These are phyloP conservation scores for Scaptomyza montana DNA, from an alignment of 1,140 invertebrate species.

Conservation along the genomic window DNA sequence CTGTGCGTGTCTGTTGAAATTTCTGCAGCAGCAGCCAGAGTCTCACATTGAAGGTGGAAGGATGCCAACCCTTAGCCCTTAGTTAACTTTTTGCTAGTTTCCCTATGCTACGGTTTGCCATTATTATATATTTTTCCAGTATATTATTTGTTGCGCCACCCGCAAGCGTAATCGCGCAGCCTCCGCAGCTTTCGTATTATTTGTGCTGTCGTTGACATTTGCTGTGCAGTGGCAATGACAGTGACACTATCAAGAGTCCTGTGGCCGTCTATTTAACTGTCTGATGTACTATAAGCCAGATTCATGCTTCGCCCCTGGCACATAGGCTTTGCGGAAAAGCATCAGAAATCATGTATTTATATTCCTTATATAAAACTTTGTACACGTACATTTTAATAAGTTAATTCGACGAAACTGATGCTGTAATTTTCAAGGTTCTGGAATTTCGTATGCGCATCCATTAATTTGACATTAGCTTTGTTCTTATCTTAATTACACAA, in stretches of 20 bases:
- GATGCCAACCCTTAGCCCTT: slow-evolving; percentile 46
- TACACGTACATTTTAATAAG: slow-evolving; percentile 48
- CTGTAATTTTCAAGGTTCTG: slow-evolving; percentile 41
- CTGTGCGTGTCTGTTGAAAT: slow-evolving; percentile 26
- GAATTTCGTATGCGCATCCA: slow-evolving; percentile 43
- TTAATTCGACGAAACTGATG: slow-evolving; percentile 32
- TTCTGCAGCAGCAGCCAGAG: slow-evolving; percentile 7
- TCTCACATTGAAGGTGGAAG: not conserved
- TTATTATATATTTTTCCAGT: not conserved
- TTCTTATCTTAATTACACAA: slow-evolving; percentile 53
- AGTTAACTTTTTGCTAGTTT: slow-evolving; percentile 80
- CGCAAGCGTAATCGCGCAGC: slow-evolving; percentile 59
- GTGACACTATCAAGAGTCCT: slow-evolving; percentile 71
- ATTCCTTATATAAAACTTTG: slow-evolving; percentile 60
- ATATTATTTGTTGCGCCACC: slow-evolving; percentile 71
- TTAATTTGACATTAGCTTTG: slow-evolving; percentile 43
- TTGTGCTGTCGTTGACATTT: slow-evolving; percentile 40
- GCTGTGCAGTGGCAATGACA: slow-evolving; percentile 71
- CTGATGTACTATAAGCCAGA: slow-evolving; percentile 23
- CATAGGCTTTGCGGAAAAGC: not conserved
- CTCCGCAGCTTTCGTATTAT: slow-evolving; percentile 31
- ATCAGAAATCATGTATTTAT: slow-evolving; percentile 21
- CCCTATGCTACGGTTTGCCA: slow-evolving; percentile 37
- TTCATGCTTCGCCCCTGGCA: slow-evolving; percentile 10
- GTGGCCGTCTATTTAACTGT: slow-evolving; percentile 33